Conservation (phyloP, 2,888 invertebrate genomes). For the Microchrysa polita region DNA sequence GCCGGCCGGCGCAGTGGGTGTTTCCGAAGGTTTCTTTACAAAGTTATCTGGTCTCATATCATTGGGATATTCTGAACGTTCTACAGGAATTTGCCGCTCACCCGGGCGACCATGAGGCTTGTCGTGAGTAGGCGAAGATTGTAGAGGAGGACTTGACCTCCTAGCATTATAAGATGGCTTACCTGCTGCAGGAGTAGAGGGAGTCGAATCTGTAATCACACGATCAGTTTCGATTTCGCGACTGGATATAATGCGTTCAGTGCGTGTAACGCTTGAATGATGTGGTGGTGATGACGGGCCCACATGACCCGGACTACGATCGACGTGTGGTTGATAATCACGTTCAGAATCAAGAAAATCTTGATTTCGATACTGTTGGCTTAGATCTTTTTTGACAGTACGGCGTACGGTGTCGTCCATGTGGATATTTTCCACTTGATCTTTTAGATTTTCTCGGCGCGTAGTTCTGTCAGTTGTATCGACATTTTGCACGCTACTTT, state of each 20-base stretch:
- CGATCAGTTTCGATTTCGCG: constrained; percentile 1
- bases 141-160: not conserved
- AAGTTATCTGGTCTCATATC: not conserved
- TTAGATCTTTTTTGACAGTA: constrained; percentile 54
- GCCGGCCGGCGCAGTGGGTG: constrained; percentile 27
- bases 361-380: constrained; percentile 49
- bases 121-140: not conserved
- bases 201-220: not conserved
- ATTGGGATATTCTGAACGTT: constrained; percentile 27
- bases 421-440: constrained; percentile 52
- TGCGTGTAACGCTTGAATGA: not conserved
- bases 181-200: constrained; percentile 18
- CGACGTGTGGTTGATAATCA: constrained; percentile 50
- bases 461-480: constrained; percentile 26
- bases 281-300: constrained; percentile 30
- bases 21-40: not conserved
- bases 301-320: constrained; percentile 40
- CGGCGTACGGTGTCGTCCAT: constrained; percentile 39
- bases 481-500: constrained; percentile 15
- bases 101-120: not conserved
- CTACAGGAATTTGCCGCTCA: constrained; percentile 10
- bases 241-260: constrained; percentile 38
- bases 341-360: constrained; percentile 53
- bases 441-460: constrained; percentile 55
- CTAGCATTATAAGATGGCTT: constrained; percentile 33